Conservation (phyloP, 1,140 invertebrate species). For the Triops cancriformis region DNA sequence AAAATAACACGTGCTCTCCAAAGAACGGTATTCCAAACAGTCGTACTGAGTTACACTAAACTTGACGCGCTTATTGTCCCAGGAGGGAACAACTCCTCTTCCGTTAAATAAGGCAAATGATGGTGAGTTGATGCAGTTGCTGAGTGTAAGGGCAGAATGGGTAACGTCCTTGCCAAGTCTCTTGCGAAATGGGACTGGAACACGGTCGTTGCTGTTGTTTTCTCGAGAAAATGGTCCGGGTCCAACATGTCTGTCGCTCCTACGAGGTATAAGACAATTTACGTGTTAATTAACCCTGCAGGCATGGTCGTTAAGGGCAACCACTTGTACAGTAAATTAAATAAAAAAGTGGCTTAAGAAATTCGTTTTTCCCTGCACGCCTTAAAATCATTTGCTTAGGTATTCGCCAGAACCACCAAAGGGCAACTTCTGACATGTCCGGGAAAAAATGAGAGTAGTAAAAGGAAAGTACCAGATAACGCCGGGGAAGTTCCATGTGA, state of each 20-base stretch:
- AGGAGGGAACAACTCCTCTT: conserved; percentile 21
- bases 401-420: background rate
- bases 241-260: conserved; percentile 24
- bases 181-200: conserved; percentile 22
- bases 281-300: too few species aligned
- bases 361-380: too few species aligned
- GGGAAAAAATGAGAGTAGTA: background rate
- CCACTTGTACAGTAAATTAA: background rate
- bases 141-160: conserved; percentile 8
- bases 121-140: background rate
- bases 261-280: background rate
- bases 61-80: conserved; percentile 26
- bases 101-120: conserved; percentile 4
- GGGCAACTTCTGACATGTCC: background rate
- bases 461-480: conserved; percentile 49
- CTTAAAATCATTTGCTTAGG: background rate
- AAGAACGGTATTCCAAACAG: background rate
- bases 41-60: conserved; percentile 17
- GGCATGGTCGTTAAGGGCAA: background rate
- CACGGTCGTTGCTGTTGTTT: background rate
- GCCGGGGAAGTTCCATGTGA: conserved; percentile 67
- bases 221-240: background rate
- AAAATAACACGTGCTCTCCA: background rate
- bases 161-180: conserved; percentile 22
- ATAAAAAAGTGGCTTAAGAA: background rate